These are phyloP conservation scores for Egretta garzetta DNA, from an alignment of 2,113 vertebrate genomes.

Conservation along the genomic window DNA sequence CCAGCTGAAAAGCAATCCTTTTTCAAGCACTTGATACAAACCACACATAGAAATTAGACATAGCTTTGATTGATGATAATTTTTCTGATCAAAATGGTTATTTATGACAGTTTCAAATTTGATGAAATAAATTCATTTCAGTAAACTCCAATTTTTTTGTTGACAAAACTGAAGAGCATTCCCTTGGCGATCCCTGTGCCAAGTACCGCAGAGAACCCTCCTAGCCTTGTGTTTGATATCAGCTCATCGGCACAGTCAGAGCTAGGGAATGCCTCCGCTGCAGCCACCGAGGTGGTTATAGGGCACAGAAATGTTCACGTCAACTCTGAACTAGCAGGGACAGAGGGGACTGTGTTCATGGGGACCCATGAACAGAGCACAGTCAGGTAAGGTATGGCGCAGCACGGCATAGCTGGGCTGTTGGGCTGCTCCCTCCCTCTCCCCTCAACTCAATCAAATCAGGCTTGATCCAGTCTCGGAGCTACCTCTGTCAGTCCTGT, in stretches of 20 bases:
- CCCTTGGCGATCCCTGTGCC: neutral
- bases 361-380: neutral
- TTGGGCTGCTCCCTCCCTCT: neutral
- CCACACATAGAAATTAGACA: neutral
- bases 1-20: neutral
- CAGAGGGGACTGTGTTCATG: neutral
- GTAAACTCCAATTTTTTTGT: slow-evolving; percentile 43
- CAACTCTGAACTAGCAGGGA: neutral
- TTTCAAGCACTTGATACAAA: slow-evolving; percentile 8
- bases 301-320: neutral
- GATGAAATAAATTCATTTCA: slow-evolving; percentile 3
- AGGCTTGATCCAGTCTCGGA: neutral
- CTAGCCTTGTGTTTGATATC: neutral
- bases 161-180: slow-evolving; percentile 35
- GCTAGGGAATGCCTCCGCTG: neutral
- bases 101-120: slow-evolving; percentile 2
- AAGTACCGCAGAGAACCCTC: neutral
- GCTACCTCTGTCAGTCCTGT: neutral
- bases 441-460: neutral
- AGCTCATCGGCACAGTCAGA: neutral
- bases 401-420: rapidly evolving
- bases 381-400: neutral
- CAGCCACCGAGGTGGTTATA: neutral
- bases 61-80: neutral
- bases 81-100: slow-evolving; percentile 3